Evolutionary conservation across 2,113 vertebrate genomes (phyloP).

Genomic region (Myiagra hebetior): DNA sequence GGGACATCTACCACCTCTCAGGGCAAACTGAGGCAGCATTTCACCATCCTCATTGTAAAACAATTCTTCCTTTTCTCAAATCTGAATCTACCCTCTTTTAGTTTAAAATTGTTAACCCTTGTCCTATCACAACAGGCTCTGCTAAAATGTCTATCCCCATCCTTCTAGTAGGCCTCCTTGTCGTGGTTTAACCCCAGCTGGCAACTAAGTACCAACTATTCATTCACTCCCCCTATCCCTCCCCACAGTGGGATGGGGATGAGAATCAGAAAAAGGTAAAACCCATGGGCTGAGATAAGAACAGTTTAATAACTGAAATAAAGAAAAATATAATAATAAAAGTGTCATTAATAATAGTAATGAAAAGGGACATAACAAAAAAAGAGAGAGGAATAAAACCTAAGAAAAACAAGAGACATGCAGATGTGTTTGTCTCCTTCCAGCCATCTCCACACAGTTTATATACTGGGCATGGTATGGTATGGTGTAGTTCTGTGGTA

Average conservation of each 20-base stretch:
- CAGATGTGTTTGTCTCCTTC: background rate
- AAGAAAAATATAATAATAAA: background rate
- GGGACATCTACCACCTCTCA: background rate
- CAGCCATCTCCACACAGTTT: background rate
- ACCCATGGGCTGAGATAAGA: background rate
- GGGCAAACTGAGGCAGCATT: background rate
- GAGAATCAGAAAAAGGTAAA: background rate
- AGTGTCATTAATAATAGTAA: background rate
- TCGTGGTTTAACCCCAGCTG: background rate
- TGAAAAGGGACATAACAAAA: background rate
- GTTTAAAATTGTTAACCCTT: background rate
- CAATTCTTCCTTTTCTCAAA: background rate
- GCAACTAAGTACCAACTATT: background rate
- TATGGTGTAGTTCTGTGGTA: background rate
- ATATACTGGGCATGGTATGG: background rate
- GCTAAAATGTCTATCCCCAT: background rate
- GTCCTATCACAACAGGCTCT: background rate
- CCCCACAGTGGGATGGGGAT: background rate
- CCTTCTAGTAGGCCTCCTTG: background rate
- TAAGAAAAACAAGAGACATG: background rate
- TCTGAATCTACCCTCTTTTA: background rate
- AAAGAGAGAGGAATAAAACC: background rate
- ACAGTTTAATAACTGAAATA: background rate
- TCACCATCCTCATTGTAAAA: background rate
- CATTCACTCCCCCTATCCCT: rapidly evolving